These are phyloP conservation scores for Tetramorium bicarinatum DNA, from an alignment of 2,888 invertebrate genomes.

Conservation along the genomic window DNA sequence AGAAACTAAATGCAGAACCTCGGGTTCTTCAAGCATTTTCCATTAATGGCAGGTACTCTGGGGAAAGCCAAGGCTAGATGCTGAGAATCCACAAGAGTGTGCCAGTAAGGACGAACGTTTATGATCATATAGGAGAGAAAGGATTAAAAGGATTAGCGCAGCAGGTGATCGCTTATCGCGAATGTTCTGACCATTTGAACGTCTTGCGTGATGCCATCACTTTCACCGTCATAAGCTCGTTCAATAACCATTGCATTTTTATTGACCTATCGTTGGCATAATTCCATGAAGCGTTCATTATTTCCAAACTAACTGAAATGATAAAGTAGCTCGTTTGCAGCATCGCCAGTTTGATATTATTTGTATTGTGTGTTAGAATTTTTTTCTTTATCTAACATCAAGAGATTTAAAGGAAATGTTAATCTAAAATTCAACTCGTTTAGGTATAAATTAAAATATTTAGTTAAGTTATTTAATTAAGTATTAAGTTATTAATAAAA, in stretches of 20 bases:
- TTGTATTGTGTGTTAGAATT: not conserved
- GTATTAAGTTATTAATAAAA: not conserved
- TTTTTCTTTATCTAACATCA: not conserved
- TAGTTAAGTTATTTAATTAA: no score
- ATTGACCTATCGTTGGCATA: not conserved
- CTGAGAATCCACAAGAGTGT: constrained; percentile 36
- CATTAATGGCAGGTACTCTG: constrained; percentile 33
- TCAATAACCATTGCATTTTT: constrained; percentile 3
- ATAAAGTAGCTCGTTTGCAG: not conserved
- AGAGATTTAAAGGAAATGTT: not conserved
- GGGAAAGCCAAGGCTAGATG: constrained; percentile 33
- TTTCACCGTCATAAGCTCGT: constrained; percentile 23
- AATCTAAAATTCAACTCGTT: not conserved
- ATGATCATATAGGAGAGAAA: constrained; percentile 60
- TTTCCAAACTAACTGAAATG: not conserved
- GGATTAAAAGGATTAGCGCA: constrained; percentile 65
- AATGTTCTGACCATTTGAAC: constrained; percentile 35
- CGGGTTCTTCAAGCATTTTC: constrained; percentile 24
- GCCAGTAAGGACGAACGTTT: constrained; percentile 55
- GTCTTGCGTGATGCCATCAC: not conserved
- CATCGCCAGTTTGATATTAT: not conserved
- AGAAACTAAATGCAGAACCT: not conserved
- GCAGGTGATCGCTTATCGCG: constrained; percentile 62
- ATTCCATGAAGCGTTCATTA: constrained; percentile 15
- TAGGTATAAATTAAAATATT: not conserved